Percentiles rank a stretch among this genome's conserved stretches.
phyloP scores from a whole-genome alignment of 2,113 vertebrate genomes.

The Pipa parva region DNA sequence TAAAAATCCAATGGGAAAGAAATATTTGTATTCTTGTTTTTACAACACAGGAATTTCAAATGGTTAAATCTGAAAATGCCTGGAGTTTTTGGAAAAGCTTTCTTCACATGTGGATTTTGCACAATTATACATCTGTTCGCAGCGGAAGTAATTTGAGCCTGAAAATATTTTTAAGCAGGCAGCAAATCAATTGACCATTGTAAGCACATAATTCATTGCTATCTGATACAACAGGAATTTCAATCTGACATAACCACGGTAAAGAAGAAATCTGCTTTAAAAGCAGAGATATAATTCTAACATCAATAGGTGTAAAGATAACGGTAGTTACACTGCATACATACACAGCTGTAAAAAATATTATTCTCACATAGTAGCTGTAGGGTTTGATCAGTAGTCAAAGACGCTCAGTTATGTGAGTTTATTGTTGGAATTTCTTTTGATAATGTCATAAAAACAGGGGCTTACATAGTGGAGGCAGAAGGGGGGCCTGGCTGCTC shows the following conservation, averaged over 20 bases:
- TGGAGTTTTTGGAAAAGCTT: slow-evolving; percentile 18
- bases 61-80: slow-evolving; percentile 10
- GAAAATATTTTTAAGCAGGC: slow-evolving; percentile 40
- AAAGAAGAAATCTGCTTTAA: neutral
- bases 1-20: too few species aligned
- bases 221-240: slow-evolving; percentile 36
- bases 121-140: slow-evolving; percentile 40
- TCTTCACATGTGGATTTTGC: slow-evolving; percentile 33
- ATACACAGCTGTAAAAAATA: neutral
- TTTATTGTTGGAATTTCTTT: too few species aligned
- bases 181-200: slow-evolving; percentile 43
- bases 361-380: neutral
- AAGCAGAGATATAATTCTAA: neutral
- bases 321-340: neutral
- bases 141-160: slow-evolving; percentile 41
- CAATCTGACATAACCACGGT: slow-evolving; percentile 19
- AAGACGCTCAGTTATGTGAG: too few species aligned
- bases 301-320: neutral
- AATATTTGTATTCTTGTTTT: neutral
- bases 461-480: too few species aligned
- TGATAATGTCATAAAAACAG: too few species aligned
- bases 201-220: slow-evolving; percentile 32
- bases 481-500: too few species aligned
- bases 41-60: neutral
- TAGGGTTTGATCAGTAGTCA: too few species aligned